These are phyloP conservation scores for Meliscaeva auricollis DNA, from an alignment of 2,888 invertebrate species.

Conservation along the genomic window DNA sequence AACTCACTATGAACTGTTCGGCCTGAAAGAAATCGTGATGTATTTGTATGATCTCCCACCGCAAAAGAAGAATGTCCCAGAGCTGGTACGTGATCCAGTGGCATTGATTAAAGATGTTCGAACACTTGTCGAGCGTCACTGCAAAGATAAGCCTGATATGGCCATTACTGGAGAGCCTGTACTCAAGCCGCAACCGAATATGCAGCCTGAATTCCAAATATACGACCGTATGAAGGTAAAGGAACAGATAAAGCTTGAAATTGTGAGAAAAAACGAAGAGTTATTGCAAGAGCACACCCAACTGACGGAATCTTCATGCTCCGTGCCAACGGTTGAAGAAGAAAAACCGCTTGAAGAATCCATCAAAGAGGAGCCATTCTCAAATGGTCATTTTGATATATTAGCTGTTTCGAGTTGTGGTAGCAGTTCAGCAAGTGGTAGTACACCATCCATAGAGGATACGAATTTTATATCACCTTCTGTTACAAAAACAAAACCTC, in stretches of 20 bases:
- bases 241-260: constrained; percentile 82
- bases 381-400: constrained; percentile 64
- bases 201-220: constrained; percentile 77
- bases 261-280: constrained; percentile 81
- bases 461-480: constrained; percentile 77
- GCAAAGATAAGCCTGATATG: constrained; percentile 92
- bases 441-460: constrained; percentile 68
- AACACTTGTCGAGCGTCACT: constrained; percentile 93
- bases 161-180: constrained; percentile 94
- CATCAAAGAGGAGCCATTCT: constrained; percentile 58
- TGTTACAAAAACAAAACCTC: constrained; percentile 79
- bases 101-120: constrained; percentile 95
- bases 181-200: constrained; percentile 84
- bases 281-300: constrained; percentile 79
- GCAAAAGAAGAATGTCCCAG: constrained; percentile 96
- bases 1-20: constrained; percentile 92
- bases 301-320: constrained; percentile 53
- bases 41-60: constrained; percentile 95
- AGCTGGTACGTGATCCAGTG: constrained; percentile 94
- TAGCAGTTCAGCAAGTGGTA: constrained; percentile 64
- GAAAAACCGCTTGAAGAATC: constrained; percentile 45
- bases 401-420: constrained; percentile 61
- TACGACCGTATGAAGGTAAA: constrained; percentile 82
- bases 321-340: constrained; percentile 47
- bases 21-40: constrained; percentile 94